Percentiles rank a stretch among this genome's conserved stretches.
These are phyloP conservation scores for Chanos chanos DNA, from an alignment of 2,797 vertebrate species.

Conservation along the genomic window DNA sequence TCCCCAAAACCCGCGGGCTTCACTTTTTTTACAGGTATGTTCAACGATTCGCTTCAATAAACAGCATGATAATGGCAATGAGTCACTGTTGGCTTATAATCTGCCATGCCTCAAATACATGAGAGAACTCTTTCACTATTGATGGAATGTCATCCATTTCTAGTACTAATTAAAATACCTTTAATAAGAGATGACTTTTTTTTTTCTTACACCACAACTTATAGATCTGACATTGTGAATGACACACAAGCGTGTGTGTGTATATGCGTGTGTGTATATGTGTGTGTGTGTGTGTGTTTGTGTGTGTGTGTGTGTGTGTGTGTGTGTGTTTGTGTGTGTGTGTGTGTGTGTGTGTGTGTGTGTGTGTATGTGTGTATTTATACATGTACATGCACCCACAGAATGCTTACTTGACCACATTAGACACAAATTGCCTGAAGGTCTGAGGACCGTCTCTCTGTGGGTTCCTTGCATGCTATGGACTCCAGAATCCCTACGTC, in stretches of 20 bases:
- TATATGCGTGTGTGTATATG: not conserved
- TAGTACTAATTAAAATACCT: not conserved
- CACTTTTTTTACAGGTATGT: too few relatives aligned
- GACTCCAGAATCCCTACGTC: not conserved
- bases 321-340: conserved; percentile 9
- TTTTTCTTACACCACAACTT: too few relatives aligned
- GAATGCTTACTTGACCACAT: conserved; percentile 16
- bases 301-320: too few relatives aligned
- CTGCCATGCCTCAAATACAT: too few relatives aligned
- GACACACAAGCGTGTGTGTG: not conserved
- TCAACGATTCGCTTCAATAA: too few relatives aligned
- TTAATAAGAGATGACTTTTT: too few relatives aligned
- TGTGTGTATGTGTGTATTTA: not conserved
- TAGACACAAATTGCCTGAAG: too few relatives aligned
- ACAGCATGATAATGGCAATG: too few relatives aligned
- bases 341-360: conserved; percentile 11
- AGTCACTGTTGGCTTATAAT: too few relatives aligned
- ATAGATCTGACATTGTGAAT: not conserved
- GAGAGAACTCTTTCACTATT: too few relatives aligned
- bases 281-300: too few relatives aligned
- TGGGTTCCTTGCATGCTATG: not conserved
- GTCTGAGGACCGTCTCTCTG: conserved; percentile 3
- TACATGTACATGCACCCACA: not conserved
- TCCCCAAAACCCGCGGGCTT: too few relatives aligned
- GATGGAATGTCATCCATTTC: not conserved